Conservation (phyloP, 2,797 vertebrate species). For the Lateolabrax maculatus region DNA sequence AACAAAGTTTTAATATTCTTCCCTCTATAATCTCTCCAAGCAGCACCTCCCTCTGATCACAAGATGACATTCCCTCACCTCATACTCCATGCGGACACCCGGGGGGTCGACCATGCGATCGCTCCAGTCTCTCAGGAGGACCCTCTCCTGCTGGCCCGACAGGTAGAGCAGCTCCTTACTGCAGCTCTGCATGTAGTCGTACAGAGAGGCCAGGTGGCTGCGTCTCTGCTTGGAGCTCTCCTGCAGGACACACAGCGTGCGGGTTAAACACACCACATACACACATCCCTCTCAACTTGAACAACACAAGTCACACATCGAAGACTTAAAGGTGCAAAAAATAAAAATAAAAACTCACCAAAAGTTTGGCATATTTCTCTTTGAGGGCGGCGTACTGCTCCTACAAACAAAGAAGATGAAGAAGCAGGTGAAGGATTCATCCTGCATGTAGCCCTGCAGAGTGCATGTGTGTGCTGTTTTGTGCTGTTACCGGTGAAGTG, state of each 20-base stretch:
- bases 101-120: constrained; percentile 88
- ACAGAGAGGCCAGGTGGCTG: constrained; percentile 88
- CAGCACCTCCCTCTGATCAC: neutral
- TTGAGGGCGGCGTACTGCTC: constrained; percentile 84
- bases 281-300: neutral
- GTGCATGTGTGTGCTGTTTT: neutral
- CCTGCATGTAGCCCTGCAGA: neutral
- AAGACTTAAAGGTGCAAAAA: neutral
- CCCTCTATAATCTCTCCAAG: neutral
- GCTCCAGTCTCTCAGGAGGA: constrained; percentile 94
- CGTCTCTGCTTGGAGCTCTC: constrained; percentile 86
- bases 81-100: constrained; percentile 87
- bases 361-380: constrained; percentile 87
- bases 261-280: neutral
- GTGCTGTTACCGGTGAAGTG: constrained; percentile 59
- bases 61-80: constrained; percentile 85
- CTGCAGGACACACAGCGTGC: constrained; percentile 73
- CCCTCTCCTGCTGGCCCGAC: constrained; percentile 88
- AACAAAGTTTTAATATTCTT: constrained; percentile 9
- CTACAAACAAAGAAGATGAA: constrained; percentile 54
- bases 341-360: constrained; percentile 88
- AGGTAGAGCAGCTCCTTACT: constrained; percentile 90
- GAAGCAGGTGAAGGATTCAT: neutral
- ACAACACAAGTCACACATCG: neutral
- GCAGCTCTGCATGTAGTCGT: constrained; percentile 94